These are phyloP conservation scores for Standfussiana lucernea DNA, from an alignment of 2,888 invertebrate species.

Conservation along the genomic window DNA sequence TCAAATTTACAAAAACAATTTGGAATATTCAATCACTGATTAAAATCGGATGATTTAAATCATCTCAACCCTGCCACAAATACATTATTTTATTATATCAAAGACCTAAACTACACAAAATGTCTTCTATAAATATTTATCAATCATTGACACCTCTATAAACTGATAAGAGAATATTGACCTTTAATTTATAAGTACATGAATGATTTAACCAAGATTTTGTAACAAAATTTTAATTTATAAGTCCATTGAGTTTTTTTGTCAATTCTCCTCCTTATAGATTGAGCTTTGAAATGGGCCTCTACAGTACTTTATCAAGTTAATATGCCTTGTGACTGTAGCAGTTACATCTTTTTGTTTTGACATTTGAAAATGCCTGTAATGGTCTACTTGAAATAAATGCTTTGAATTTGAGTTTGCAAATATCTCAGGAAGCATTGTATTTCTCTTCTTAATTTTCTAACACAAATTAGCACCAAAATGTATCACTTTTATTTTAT, in stretches of 20 bases:
- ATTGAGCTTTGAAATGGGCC: neutral
- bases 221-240: neutral
- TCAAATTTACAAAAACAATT: too few relatives aligned
- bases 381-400: neutral
- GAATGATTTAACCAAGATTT: neutral
- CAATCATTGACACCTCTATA: constrained; percentile 40
- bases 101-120: constrained; percentile 24
- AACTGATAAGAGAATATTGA: constrained; percentile 47
- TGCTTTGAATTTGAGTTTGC: neutral
- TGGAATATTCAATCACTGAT: too few relatives aligned
- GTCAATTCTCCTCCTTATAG: neutral
- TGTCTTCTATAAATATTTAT: constrained; percentile 22
- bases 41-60: too few relatives aligned
- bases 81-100: constrained; percentile 5
- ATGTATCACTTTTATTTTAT: neutral
- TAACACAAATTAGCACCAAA: neutral
- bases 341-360: neutral
- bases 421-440: neutral
- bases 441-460: too few relatives aligned
- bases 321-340: neutral
- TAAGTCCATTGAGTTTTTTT: neutral
- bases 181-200: constrained; percentile 38
- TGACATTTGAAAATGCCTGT: neutral
- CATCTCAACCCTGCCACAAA: neutral
- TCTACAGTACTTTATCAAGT: neutral